Evolutionary conservation across 2,797 vertebrate species (phyloP), one percentile per base, ranked within the genome.

Genomic region (Ctenochaetus hawaiiensis): DNA sequence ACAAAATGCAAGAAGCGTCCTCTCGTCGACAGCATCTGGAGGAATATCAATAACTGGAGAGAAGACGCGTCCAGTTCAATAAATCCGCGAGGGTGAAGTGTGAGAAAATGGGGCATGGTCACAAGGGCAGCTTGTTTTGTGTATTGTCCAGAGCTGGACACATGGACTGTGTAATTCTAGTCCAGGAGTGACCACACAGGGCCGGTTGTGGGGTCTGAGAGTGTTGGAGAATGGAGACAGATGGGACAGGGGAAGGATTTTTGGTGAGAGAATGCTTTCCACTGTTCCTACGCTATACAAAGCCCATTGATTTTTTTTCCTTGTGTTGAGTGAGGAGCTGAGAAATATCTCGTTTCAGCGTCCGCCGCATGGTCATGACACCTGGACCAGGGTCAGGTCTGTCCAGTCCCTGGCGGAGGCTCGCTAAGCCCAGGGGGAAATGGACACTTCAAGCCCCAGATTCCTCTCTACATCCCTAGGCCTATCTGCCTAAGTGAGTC

Each of bases 301-400:
- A 94, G 91, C 88, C 91, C 93, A 95, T 95, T 95, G 94, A 95
- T 95, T 95, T 94, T 91, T 79, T 68, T n/a, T 67, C 58, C 71
- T 60, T 57, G 81, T 39, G 87, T 67, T 84, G 90, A 94, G 87
- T 80, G 91, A 95, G 69, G 65, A 81, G 82, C 79, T 54, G 70
- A 80, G 84, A 85, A 93, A 92, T 90, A 95, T 96, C 94, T 86
- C 30, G 66, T 95, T 95, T 95, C 95, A 94, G 83, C 71, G 84
- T 83, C 91, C 89, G 53, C 83, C 82, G 84, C 84, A 78, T 80
- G 90, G 89, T 90, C 88, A 75, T 89, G 91, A 94, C 94, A 94
- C 94, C 92, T 91, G 93, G 93, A 81, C 88, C 44, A 37, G 80
- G 92, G 91, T 94, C 89, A 89, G 87, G 81, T 88, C 85, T 81